Percentiles rank a stretch among this genome's conserved stretches.
phyloP scores from a whole-genome alignment of 2,888 invertebrate genomes.

The Andrena haemorrhoa region DNA sequence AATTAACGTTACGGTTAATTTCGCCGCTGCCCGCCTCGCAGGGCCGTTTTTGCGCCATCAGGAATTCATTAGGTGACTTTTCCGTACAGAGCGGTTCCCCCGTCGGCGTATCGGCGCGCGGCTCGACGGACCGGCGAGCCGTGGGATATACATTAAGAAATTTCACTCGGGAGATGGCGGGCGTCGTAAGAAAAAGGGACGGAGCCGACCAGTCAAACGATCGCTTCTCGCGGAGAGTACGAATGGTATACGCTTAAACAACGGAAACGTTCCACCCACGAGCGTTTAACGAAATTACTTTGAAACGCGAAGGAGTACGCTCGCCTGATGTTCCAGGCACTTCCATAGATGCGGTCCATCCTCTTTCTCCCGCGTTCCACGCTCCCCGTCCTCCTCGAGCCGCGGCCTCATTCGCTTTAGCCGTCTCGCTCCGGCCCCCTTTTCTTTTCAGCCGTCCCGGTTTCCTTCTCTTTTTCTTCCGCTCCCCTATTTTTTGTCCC shows the following conservation, averaged over 20 bases:
- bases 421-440: not conserved
- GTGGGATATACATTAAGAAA: not conserved
- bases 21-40: no score
- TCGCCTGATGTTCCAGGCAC: conserved; percentile 55
- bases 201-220: conserved; percentile 23
- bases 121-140: no score
- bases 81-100: no score
- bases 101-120: no score
- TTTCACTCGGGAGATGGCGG: not conserved
- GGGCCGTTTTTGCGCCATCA: no score
- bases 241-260: conserved; percentile 62
- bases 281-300: conserved; percentile 76
- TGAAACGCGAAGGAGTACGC: conserved; percentile 73
- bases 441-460: conserved; percentile 20
- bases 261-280: conserved; percentile 60
- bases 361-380: conserved; percentile 27
- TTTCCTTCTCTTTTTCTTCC: conserved; percentile 20
- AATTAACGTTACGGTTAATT: no score
- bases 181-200: not conserved
- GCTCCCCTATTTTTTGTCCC: conserved; percentile 20
- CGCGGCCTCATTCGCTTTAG: not conserved
- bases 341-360: conserved; percentile 50
- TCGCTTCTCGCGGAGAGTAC: conserved; percentile 16
- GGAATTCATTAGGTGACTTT: no score
- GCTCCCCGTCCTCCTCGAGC: not conserved